These are phyloP conservation scores for Ramazzottius varieornatus DNA, from an alignment of 2,888 invertebrate species.

Conservation along the genomic window DNA sequence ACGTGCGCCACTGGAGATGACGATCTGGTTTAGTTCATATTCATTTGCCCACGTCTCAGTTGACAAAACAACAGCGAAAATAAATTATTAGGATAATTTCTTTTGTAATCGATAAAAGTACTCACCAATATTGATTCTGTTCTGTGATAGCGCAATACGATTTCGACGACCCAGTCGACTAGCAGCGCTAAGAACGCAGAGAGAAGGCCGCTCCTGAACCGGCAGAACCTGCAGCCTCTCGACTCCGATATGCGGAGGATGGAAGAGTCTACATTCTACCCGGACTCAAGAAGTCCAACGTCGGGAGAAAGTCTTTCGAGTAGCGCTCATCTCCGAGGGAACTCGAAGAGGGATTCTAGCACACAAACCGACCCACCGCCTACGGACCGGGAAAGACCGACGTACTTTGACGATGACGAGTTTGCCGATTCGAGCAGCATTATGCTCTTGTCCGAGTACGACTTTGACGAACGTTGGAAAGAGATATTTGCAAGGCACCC, in stretches of 20 bases:
- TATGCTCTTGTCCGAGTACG: background rate
- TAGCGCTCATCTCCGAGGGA: background rate
- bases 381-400: background rate
- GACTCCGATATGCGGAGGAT: too few species aligned
- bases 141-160: too few species aligned
- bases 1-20: too few species aligned
- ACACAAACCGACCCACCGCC: background rate
- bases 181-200: constrained; percentile 6
- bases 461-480: background rate
- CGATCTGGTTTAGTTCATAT: too few species aligned
- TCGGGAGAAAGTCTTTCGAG: background rate
- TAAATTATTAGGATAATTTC: too few species aligned
- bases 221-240: background rate
- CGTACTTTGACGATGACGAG: background rate
- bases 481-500: background rate
- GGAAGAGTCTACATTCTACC: background rate
- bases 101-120: too few species aligned
- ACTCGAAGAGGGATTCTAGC: background rate
- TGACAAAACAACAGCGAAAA: too few species aligned
- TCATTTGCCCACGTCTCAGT: too few species aligned
- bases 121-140: too few species aligned
- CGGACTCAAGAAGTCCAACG: background rate
- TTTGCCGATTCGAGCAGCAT: background rate
- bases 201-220: background rate
- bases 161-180: too few species aligned